These are phyloP conservation scores for Dolichotis patagonum DNA, from an alignment of 2,113 vertebrate species.

Conservation along the genomic window DNA sequence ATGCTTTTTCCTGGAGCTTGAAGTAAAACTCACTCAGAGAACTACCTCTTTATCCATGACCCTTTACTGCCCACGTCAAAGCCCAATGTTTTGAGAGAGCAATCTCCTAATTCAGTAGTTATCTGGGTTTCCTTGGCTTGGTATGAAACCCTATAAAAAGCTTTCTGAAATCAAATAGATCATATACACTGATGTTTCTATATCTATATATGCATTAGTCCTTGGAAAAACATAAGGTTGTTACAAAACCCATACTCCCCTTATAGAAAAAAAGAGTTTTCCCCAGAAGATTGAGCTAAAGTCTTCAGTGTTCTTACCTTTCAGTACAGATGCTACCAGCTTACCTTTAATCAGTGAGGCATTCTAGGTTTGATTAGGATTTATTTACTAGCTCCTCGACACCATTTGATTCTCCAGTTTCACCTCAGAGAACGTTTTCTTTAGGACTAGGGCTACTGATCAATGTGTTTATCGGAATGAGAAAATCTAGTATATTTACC, in stretches of 20 bases:
- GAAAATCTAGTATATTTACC: slow-evolving; percentile 4
- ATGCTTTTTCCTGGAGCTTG: background rate
- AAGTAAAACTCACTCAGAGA: slow-evolving; percentile 33
- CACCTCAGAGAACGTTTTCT: slow-evolving; percentile 14
- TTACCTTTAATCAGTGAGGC: background rate
- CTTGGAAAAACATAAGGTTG: slow-evolving; percentile 15
- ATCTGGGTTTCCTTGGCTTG: background rate
- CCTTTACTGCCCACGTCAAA: background rate
- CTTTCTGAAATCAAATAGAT: slow-evolving; percentile 11
- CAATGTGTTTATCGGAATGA: background rate
- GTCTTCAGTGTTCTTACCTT: background rate
- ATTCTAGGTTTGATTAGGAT: background rate
- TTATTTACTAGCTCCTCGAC: background rate
- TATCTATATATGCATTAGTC: background rate
- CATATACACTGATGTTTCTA: background rate
- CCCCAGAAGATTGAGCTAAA: background rate
- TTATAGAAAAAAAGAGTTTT: background rate
- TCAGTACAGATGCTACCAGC: background rate
- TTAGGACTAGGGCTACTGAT: background rate
- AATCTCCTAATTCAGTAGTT: background rate
- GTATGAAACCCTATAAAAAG: background rate
- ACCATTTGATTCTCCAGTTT: background rate
- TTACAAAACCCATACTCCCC: background rate
- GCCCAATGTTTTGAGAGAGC: background rate
- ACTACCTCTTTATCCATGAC: background rate